Evolutionary conservation across 2,113 vertebrate genomes (phyloP).

Genomic region (Notarius quadriscutis): DNA sequence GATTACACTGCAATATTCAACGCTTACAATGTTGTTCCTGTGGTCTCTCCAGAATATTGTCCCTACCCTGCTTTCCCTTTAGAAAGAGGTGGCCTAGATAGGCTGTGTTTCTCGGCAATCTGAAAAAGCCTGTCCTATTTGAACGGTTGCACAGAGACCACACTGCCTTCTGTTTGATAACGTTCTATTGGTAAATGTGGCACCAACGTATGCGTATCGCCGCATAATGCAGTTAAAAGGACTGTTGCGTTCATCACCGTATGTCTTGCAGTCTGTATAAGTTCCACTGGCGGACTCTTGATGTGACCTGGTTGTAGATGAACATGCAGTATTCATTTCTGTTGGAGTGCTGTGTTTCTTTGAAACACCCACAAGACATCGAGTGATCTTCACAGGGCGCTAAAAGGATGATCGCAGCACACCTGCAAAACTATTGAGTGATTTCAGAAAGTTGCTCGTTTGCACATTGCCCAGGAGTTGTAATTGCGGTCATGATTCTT

Average conservation of each 20-base stretch:
- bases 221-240: not conserved
- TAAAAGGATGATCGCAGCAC: not conserved
- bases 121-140: slow-evolving; percentile 11
- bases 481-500: not conserved
- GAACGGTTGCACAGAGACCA: not conserved
- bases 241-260: not conserved
- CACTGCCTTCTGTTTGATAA: not conserved
- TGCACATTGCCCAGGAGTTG: not conserved
- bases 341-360: not conserved
- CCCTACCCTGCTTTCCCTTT: not conserved
- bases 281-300: not conserved
- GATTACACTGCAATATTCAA: not conserved
- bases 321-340: not conserved
- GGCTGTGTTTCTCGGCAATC: not conserved
- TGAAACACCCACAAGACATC: not conserved
- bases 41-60: not conserved
- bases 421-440: not conserved
- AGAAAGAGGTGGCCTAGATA: slow-evolving; percentile 8
- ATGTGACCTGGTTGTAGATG: not conserved
- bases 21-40: not conserved
- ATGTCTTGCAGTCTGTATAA: too few species aligned
- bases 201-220: not conserved
- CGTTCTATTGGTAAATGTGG: not conserved
- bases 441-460: not conserved
- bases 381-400: not conserved